phyloP scores from a whole-genome alignment of 2,113 vertebrate species.

The Antechinus stuartii region DNA sequence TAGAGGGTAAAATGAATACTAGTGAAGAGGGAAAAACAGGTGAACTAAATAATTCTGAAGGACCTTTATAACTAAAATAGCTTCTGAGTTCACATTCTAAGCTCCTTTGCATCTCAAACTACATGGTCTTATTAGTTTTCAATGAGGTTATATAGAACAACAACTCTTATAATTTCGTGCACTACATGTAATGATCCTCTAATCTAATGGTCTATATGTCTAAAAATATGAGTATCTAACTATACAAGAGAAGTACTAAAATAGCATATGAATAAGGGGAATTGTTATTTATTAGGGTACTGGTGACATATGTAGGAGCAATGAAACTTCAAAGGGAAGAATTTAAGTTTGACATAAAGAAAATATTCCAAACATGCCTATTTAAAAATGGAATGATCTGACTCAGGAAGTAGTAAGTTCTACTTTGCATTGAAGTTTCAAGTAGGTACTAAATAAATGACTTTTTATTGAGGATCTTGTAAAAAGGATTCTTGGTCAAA shows the following conservation, averaged over 20 bases:
- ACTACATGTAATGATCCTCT: background rate
- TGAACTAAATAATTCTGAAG: background rate
- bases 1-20: background rate
- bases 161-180: background rate
- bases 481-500: background rate
- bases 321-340: background rate
- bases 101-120: background rate
- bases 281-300: background rate
- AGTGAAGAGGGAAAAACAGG: background rate
- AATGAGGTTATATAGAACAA: background rate
- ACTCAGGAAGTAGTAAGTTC: background rate
- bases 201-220: background rate
- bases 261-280: background rate
- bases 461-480: background rate
- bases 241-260: background rate
- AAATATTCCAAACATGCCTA: background rate
- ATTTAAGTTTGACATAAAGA: background rate
- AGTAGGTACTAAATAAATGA: background rate
- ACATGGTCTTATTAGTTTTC: background rate
- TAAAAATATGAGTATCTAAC: background rate
- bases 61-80: background rate
- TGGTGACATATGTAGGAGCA: background rate
- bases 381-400: background rate
- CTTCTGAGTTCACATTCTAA: background rate
- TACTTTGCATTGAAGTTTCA: background rate